phyloP scores from a whole-genome alignment of 2,888 invertebrate species.

The Cartodere bifasciata region DNA sequence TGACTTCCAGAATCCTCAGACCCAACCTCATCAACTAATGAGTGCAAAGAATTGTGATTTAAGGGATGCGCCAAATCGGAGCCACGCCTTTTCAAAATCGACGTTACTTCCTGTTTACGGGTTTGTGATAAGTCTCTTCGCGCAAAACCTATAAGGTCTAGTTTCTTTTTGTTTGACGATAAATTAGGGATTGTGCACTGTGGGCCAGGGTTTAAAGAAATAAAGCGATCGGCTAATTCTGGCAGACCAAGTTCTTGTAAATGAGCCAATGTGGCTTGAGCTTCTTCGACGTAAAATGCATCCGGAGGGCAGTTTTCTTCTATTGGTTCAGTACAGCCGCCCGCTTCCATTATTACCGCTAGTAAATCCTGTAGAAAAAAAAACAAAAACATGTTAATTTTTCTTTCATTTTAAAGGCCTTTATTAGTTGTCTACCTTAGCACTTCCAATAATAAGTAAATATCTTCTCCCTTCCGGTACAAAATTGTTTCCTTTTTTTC shows the following conservation, averaged over 20 bases:
- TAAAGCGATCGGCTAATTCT: constrained; percentile 55
- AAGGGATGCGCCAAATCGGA: constrained; percentile 37
- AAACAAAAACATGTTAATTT: no score
- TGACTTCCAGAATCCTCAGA: constrained; percentile 61
- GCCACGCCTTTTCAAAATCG: constrained; percentile 46
- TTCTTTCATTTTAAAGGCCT: no score
- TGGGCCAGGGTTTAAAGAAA: constrained; percentile 52
- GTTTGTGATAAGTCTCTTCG: constrained; percentile 22
- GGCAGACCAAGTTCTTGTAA: constrained; percentile 65
- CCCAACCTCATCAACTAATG: constrained; percentile 35
- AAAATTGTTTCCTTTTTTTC: constrained; percentile 19
- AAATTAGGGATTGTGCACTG: constrained; percentile 35
- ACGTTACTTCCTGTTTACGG: constrained; percentile 39
- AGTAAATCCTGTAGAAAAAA: constrained; percentile 45
- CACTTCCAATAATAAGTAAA: constrained; percentile 60
- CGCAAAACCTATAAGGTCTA: constrained; percentile 27
- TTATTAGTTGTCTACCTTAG: constrained; percentile 37
- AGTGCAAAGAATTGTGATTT: constrained; percentile 34
- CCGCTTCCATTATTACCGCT: constrained; percentile 61
- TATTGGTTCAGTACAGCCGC: constrained; percentile 58
- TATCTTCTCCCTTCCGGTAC: constrained; percentile 57
- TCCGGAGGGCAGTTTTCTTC: constrained; percentile 56
- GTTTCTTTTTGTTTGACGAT: constrained; percentile 20
- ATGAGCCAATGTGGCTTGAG: constrained; percentile 70
- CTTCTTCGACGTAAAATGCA: constrained; percentile 81